A percentile compares a stretch with the other conserved stretches of the same genome.
Conservation (phyloP, 2,113 vertebrate genomes). For the Scortum barcoo region DNA sequence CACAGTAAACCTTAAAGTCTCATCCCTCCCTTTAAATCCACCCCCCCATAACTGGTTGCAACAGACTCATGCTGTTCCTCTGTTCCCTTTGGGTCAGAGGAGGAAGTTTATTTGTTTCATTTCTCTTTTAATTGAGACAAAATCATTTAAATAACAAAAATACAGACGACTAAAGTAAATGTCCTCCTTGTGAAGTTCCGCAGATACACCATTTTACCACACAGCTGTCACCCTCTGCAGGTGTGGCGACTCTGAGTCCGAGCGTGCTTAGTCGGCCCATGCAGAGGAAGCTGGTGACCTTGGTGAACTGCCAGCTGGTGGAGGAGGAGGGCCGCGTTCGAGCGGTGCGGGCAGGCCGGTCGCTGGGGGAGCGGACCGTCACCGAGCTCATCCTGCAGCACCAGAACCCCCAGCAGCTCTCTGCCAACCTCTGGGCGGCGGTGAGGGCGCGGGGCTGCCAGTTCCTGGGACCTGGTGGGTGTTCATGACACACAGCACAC, state of each 20-base stretch:
- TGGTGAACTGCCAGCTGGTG: conserved; percentile 97
- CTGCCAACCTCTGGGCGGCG: conserved; percentile 98
- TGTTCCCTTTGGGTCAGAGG: neutral
- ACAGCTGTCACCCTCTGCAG: conserved; percentile 70
- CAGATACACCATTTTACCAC: neutral
- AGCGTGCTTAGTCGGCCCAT: conserved; percentile 95
- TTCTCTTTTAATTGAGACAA: neutral
- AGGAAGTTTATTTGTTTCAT: neutral
- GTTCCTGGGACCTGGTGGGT: conserved; percentile 95
- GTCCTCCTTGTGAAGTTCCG: neutral
- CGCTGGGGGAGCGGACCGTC: conserved; percentile 95
- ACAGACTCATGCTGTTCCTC: neutral
- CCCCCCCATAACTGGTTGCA: neutral
- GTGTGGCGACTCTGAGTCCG: conserved; percentile 90
- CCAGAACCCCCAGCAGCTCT: conserved; percentile 98
- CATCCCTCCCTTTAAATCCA: conserved; percentile 2
- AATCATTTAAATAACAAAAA: neutral
- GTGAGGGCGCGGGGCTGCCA: conserved; percentile 97
- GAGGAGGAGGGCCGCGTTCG: conserved; percentile 95
- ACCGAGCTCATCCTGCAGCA: conserved; percentile 99
- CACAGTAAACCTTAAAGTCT: neutral
- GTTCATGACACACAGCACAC: neutral
- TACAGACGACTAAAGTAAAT: neutral
- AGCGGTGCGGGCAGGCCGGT: conserved; percentile 92
- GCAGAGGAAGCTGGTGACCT: conserved; percentile 96